A percentile compares a stretch with the other conserved stretches of the same genome.
Conservation (phyloP, 2,113 vertebrate species). For the Syrmaticus mikado region DNA sequence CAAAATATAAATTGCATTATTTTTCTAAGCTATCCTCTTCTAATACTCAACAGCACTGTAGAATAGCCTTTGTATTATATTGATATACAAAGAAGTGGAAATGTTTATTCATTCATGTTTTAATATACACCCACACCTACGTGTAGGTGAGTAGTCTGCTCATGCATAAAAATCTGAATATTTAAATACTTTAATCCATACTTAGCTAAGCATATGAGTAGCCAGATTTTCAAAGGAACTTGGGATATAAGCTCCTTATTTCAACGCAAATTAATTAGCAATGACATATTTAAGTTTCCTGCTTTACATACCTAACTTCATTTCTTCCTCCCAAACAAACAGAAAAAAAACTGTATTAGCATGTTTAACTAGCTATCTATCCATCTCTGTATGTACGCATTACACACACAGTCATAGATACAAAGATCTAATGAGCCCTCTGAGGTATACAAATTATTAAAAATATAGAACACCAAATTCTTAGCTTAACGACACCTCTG, state of each 20-base stretch:
- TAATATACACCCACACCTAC: not conserved
- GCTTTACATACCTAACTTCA: not conserved
- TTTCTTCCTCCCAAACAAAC: not conserved
- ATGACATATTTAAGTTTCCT: not conserved
- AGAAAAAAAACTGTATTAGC: not conserved
- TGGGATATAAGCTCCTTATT: not conserved
- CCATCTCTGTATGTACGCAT: not conserved
- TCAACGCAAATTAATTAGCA: not conserved
- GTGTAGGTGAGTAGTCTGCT: not conserved
- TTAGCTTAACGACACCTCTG: slow-evolving; percentile 18
- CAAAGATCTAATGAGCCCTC: slow-evolving; percentile 13
- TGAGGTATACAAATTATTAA: slow-evolving; percentile 30
- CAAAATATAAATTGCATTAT: not conserved
- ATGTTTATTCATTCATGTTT: not conserved
- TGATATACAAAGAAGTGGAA: not conserved
- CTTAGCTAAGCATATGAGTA: not conserved
- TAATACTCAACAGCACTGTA: not conserved
- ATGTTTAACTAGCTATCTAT: not conserved
- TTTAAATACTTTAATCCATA: not conserved
- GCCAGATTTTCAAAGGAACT: not conserved
- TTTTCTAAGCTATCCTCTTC: not conserved
- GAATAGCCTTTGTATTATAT: not conserved
- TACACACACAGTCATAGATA: not conserved
- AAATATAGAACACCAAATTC: slow-evolving; percentile 47
- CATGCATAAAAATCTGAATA: not conserved